Percentiles rank a stretch among this genome's conserved stretches.
Evolutionary conservation across 1,140 invertebrate genomes (phyloP).

Genomic region (Temnothorax nylanderi): DNA sequence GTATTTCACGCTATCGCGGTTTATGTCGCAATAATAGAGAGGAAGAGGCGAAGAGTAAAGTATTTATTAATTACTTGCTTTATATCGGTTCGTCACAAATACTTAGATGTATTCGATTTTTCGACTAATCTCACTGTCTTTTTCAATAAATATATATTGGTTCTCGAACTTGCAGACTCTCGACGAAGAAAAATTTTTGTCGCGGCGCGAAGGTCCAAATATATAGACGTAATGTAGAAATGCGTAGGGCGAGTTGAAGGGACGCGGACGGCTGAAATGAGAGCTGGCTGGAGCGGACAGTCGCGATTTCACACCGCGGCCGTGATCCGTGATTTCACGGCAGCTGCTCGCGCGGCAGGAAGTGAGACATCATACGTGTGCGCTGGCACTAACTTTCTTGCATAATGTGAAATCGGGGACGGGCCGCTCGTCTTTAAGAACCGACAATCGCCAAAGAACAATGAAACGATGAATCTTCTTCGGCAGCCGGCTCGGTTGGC

Average conservation of each 20-base stretch:
- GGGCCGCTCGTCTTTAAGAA: constrained; percentile 45
- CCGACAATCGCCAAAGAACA: constrained; percentile 53
- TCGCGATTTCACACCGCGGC: constrained; percentile 74
- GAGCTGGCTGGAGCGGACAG: constrained; percentile 61
- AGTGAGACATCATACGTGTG: constrained; percentile 67
- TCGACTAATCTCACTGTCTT: not conserved
- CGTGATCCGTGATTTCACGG: constrained; percentile 75
- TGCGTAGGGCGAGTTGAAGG: too few species aligned
- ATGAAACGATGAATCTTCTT: constrained; percentile 64
- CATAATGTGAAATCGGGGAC: constrained; percentile 76
- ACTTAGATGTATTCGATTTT: not conserved
- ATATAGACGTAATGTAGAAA: too few species aligned
- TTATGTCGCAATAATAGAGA: not conserved
- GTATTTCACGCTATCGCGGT: not conserved
- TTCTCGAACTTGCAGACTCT: too few species aligned
- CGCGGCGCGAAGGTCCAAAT: too few species aligned
- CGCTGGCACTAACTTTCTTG: constrained; percentile 71
- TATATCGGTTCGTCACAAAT: not conserved
- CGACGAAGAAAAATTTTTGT: too few species aligned
- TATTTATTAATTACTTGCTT: not conserved
- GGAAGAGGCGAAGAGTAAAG: not conserved
- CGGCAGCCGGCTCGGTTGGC: constrained; percentile 39
- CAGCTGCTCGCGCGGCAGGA: constrained; percentile 71
- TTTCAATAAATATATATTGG: not conserved
- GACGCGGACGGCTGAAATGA: constrained; percentile 51